Evolutionary conservation across 2,113 vertebrate genomes (phyloP), one percentile per base, ranked within the genome.

Genomic region (Blennius ocellaris): DNA sequence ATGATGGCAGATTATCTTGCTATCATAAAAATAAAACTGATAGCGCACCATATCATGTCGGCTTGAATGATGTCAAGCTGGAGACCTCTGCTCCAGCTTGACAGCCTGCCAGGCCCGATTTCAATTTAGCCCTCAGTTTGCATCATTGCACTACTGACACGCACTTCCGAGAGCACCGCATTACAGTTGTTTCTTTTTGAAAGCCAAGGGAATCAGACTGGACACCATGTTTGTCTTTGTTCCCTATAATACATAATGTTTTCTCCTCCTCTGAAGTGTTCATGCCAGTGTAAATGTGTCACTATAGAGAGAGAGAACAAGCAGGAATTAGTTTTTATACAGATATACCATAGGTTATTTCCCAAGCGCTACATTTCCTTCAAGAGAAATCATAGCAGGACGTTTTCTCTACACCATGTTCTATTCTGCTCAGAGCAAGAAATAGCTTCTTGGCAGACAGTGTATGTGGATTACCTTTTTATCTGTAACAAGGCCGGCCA

Each of bases 401-500:
- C 72, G 61, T 85, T 87, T 78, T 78, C 69, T 76, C 79, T 80
- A 75, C 50, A 65, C 69, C 40, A 62, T 73, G 67, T 83, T 85
- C 80, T 50, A 44, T 83, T 85, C 76, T 68, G 70, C 62, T 76
- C 69, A 61, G 73, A 83, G 81, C 67, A 43, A 76, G 82, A 80
- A 84, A 85, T 75, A 71, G 71, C 80, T 87, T 85, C 76, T 89
- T 89, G 89, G 87, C 87, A 87, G 81, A 75, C 56, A 1, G 40
- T 45, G 30, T 12, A 21, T 67, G 64, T 56, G 88, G 81, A 92
- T 91, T 89, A 89, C 73, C 79, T 85, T 90, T 85, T 85, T 83
- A 84, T 87, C 85, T 83, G 84, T 65, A 73, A 52, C 56, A 17
- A 58, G 51, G 64, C 78, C 66, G 68, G 59, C 56, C 73, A 87